A percentile compares a stretch with the other conserved stretches of the same genome.
These are phyloP conservation scores for Mastigias papua DNA, from an alignment of 30 jellyfish, hydroid and myxozoan genomes.

Conservation along the genomic window DNA sequence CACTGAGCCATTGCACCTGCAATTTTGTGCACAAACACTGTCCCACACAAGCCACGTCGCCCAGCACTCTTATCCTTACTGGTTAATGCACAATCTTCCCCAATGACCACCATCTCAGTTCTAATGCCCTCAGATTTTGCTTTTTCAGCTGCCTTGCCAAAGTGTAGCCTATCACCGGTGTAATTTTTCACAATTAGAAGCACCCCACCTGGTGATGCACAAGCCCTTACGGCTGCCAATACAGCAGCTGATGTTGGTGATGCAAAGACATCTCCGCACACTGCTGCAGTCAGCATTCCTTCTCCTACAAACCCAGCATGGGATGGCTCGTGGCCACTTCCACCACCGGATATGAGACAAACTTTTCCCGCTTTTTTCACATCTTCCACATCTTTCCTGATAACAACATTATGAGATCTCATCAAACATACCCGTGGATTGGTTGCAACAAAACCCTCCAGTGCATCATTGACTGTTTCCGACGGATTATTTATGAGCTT, in stretches of 20 bases:
- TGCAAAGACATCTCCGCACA: slow-evolving; percentile 96
- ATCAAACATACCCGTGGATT: slow-evolving; percentile 64
- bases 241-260: slow-evolving; percentile 94
- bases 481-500: slow-evolving; percentile 83
- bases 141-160: slow-evolving; percentile 97
- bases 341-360: slow-evolving; percentile 96
- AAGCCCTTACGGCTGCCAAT: slow-evolving; percentile 83
- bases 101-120: slow-evolving; percentile 95
- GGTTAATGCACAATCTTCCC: slow-evolving; percentile 97
- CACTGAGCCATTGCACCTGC: slow-evolving; percentile 98
- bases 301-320: slow-evolving; percentile 94
- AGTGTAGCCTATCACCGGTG: slow-evolving; percentile 97
- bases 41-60: slow-evolving; percentile 97
- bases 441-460: slow-evolving; percentile 73
- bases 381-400: slow-evolving; percentile 76
- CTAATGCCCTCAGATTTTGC: slow-evolving; percentile 92
- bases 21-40: slow-evolving; percentile 90
- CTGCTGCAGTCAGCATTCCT: slow-evolving; percentile 98
- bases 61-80: slow-evolving; percentile 96
- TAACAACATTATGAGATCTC: slow-evolving; percentile 72
- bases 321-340: slow-evolving; percentile 99
- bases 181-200: slow-evolving; percentile 90
- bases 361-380: slow-evolving; percentile 74
- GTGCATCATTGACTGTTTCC: slow-evolving; percentile 80
- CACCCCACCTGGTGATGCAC: slow-evolving; percentile 89